Base-by-base conservation (phyloP, 2,113 vertebrate species). In the Eupsittula cactorum region DNA sequence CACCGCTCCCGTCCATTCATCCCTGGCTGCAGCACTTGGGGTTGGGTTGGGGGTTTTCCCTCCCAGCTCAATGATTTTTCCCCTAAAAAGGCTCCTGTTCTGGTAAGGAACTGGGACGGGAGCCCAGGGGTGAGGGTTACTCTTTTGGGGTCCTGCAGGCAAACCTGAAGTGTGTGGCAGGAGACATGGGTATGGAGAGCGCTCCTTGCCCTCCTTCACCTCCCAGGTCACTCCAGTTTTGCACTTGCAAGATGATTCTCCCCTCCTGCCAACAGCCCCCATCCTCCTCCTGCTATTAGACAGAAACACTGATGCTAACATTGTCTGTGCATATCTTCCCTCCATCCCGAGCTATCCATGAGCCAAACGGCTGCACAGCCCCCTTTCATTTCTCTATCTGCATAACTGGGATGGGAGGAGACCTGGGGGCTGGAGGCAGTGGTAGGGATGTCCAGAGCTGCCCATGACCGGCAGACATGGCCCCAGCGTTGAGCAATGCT, bases 61-160 rank as follows among this genome's bases (percentile, higher is more conserved):
- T 7, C 47, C 12, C 7, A 33, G 11, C 49, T 10, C 6, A 18
- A 29, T 31, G 23, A 11, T 7, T 50, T 37, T 21, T 9, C 8
- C 27, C 18, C 2, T 2, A 20, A 44, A 71, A 49, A 10, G 8
- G 13, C 16, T 84, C 15, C 52, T 21, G 19, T 12, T 11, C 19
- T 27, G 5, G 19, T 27, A 23, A 64, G 75, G 27, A 9, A 29
- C 31, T 14, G 28, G n/a, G 37, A 14, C 25, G 8, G 70, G 49
- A 64, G 12, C 6, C 10, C 1, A 0, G 8, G 7, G 11, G 13
- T 8, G 6, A 21, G 15, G 31, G 63, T 19, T 18, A 8, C 1
- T 1, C 6, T n/a, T 67, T 24, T 50, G 63, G 62, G 68, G 52
- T 79, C 65, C 47, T 41, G 28, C n/a, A 39, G 52, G 17, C 15